Conservation (phyloP, 1,140 invertebrate species). For the Eciton burchellii region DNA sequence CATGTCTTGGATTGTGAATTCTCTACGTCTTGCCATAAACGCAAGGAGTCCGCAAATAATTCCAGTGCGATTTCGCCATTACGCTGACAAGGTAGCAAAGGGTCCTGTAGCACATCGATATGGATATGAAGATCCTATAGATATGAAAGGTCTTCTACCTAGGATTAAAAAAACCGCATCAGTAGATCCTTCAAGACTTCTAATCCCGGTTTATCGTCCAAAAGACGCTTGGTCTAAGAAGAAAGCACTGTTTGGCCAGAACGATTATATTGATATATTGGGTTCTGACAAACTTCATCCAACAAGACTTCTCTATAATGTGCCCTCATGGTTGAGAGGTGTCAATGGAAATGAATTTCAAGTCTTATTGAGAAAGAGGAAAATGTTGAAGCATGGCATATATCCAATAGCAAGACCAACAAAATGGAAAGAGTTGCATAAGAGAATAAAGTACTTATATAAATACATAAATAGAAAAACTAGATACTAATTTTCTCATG, state of each 20-base stretch:
- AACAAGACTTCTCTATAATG: slow-evolving; percentile 92
- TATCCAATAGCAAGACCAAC: slow-evolving; percentile 89
- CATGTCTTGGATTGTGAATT: slow-evolving; percentile 77
- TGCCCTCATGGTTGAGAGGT: slow-evolving; percentile 95
- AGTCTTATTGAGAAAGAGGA: slow-evolving; percentile 91
- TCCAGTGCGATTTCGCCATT: slow-evolving; percentile 87
- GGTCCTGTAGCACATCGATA: slow-evolving; percentile 88
- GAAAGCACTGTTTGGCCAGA: slow-evolving; percentile 95
- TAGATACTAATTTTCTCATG: slow-evolving; percentile 75
- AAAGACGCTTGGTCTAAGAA: slow-evolving; percentile 91
- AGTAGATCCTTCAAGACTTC: too few species aligned
- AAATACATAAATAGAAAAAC: slow-evolving; percentile 92
- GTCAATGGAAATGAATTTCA: slow-evolving; percentile 95
- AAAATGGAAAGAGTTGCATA: slow-evolving; percentile 91
- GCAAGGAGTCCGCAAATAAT: slow-evolving; percentile 83
- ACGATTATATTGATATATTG: slow-evolving; percentile 98
- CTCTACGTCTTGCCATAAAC: slow-evolving; percentile 46
- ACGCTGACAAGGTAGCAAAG: slow-evolving; percentile 88
- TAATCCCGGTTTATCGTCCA: slow-evolving; percentile 90
- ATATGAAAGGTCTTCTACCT: slow-evolving; percentile 89
- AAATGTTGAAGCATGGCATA: slow-evolving; percentile 86
- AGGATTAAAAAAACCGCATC: slow-evolving; percentile 82
- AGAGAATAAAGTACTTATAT: slow-evolving; percentile 91
- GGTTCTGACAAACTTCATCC: slow-evolving; percentile 94
- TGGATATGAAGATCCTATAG: slow-evolving; percentile 90